Evolutionary conservation across 1,140 invertebrate species (phyloP).

Genomic region (Lepidotrigona ventralis): DNA sequence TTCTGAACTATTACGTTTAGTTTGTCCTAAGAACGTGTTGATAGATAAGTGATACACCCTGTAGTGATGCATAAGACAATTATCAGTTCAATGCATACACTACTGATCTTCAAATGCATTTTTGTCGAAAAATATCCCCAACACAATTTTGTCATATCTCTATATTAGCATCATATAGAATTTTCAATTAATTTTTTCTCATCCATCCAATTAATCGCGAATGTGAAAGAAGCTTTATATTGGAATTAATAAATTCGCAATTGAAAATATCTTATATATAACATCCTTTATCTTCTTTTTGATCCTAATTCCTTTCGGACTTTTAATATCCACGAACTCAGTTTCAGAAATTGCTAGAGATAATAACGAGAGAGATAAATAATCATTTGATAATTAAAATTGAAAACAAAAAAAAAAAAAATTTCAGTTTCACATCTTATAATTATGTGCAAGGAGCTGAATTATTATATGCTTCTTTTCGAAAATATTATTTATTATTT

Average conservation of each 20-base stretch:
- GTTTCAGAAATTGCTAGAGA: background rate
- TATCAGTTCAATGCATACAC: too few relatives aligned
- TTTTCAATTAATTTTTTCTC: too few relatives aligned
- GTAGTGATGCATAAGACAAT: too few relatives aligned
- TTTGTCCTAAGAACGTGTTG: too few relatives aligned
- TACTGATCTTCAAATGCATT: too few relatives aligned
- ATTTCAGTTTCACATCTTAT: background rate
- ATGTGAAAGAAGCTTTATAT: background rate
- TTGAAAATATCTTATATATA: background rate
- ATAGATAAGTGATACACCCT: too few relatives aligned
- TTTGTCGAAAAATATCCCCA: too few relatives aligned
- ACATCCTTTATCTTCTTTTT: background rate
- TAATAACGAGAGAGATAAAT: background rate
- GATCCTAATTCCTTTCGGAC: background rate
- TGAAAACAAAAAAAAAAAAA: background rate
- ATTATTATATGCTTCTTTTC: background rate
- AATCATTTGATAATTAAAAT: too few relatives aligned
- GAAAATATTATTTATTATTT: slow-evolving; percentile 27
- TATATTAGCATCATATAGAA: too few relatives aligned
- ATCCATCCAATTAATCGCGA: too few relatives aligned
- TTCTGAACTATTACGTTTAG: too few relatives aligned
- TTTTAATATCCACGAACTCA: background rate
- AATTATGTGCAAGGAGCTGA: background rate
- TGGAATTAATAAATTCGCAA: background rate
- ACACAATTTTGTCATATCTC: too few relatives aligned